Percentiles rank a stretch among this genome's conserved stretches.
phyloP scores from a whole-genome alignment of 2,797 vertebrate species.

The Liparis tanakae region DNA sequence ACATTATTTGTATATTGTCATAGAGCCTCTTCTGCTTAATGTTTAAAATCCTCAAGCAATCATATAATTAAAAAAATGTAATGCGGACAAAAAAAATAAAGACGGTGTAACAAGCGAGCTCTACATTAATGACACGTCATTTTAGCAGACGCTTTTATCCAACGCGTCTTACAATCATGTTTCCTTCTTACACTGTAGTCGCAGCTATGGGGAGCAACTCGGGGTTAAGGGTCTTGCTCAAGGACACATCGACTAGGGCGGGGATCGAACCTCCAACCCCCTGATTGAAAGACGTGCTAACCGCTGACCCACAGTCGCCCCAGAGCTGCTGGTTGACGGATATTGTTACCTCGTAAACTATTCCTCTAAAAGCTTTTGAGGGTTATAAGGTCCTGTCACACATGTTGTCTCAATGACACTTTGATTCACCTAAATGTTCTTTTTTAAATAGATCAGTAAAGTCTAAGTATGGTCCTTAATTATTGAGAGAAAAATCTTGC shows the following conservation, averaged over 20 bases:
- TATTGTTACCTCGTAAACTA: neutral
- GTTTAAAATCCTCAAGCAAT: neutral
- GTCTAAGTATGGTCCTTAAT: neutral
- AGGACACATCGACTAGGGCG: too few relatives aligned
- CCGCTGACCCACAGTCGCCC: too few relatives aligned
- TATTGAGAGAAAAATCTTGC: conserved; percentile 12
- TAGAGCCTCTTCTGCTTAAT: neutral
- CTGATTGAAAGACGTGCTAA: too few relatives aligned
- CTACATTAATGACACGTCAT: too few relatives aligned
- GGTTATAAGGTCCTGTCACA: neutral
- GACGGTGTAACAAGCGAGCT: neutral
- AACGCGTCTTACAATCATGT: too few relatives aligned
- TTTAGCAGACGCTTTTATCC: too few relatives aligned
- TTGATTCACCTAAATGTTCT: neutral
- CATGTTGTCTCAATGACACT: neutral
- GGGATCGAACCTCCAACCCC: too few relatives aligned
- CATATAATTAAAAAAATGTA: neutral
- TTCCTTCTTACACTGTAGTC: too few relatives aligned
- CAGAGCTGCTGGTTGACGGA: neutral
- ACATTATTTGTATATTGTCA: neutral
- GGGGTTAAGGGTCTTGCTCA: too few relatives aligned
- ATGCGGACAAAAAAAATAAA: neutral
- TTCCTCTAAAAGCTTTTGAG: neutral
- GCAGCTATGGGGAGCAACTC: too few relatives aligned
- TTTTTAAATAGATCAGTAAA: neutral